Evolutionary conservation across 2,888 invertebrate species (phyloP).

Genomic region (Sabatieria punctata): DNA sequence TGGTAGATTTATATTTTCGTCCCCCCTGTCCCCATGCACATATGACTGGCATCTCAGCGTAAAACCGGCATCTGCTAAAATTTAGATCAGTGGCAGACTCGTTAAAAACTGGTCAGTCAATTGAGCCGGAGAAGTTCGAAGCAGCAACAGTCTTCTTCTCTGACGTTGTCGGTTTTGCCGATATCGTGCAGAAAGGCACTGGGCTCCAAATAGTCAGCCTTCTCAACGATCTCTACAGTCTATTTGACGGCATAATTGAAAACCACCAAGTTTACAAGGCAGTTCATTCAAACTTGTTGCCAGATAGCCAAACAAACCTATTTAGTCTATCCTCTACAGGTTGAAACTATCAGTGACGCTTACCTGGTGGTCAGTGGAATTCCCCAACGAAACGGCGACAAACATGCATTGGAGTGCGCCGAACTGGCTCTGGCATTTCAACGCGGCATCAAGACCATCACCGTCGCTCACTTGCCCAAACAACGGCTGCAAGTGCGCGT

Average conservation of each 20-base stretch:
- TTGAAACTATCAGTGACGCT: constrained; percentile 25
- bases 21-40: too few species aligned
- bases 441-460: too few species aligned
- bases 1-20: too few species aligned
- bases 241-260: constrained; percentile 25
- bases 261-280: constrained; percentile 26
- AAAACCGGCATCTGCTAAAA: too few species aligned
- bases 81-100: constrained; percentile 6
- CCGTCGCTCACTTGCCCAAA: too few species aligned
- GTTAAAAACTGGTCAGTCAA: constrained; percentile 2
- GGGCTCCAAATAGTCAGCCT: constrained; percentile 26
- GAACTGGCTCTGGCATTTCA: background rate
- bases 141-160: constrained; percentile 6
- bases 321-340: too few species aligned
- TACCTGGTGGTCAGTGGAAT: constrained; percentile 23
- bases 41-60: too few species aligned
- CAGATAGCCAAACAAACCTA: too few species aligned
- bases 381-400: constrained; percentile 19
- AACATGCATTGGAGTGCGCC: background rate
- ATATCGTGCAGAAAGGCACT: background rate
- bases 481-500: too few species aligned
- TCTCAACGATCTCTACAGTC: constrained; percentile 25
- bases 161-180: constrained; percentile 6
- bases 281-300: too few species aligned
- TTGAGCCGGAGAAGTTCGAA: constrained; percentile 3